Conservation (phyloP, 2,888 invertebrate species). For the Callyntrura sp. region DNA sequence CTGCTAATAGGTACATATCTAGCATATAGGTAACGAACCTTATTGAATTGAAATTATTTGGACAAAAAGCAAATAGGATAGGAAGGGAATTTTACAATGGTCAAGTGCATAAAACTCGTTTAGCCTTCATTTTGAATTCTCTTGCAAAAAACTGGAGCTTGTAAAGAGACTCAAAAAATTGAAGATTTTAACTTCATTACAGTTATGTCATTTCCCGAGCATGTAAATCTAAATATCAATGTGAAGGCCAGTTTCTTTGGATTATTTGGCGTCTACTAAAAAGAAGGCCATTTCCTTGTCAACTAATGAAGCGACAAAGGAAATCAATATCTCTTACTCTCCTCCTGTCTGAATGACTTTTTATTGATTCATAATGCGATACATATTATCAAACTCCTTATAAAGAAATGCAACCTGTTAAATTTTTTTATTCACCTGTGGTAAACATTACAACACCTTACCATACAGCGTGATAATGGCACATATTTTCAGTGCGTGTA, state of each 20-base stretch:
- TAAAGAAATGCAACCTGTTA: constrained; percentile 21
- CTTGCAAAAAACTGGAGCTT: not conserved
- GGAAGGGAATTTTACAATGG: too few species aligned
- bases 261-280: constrained; percentile 22
- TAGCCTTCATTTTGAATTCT: too few species aligned
- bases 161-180: not conserved
- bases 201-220: constrained; percentile 50
- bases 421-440: constrained; percentile 1
- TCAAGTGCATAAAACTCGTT: too few species aligned
- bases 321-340: constrained; percentile 65
- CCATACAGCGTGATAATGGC: not conserved
- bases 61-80: too few species aligned
- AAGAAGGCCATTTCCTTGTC: constrained; percentile 74
- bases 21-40: too few species aligned
- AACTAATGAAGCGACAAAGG: constrained; percentile 74
- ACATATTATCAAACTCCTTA: constrained; percentile 11
- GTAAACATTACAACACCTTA: not conserved
- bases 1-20: too few species aligned
- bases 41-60: too few species aligned
- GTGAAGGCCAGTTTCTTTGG: constrained; percentile 61
- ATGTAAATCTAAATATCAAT: constrained; percentile 52
- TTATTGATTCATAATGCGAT: constrained; percentile 60
- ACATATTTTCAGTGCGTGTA: not conserved
- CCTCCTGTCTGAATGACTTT: constrained; percentile 35
- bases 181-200: constrained; percentile 13